Conservation (phyloP, 2,888 invertebrate species). For the Euproctis similis region DNA sequence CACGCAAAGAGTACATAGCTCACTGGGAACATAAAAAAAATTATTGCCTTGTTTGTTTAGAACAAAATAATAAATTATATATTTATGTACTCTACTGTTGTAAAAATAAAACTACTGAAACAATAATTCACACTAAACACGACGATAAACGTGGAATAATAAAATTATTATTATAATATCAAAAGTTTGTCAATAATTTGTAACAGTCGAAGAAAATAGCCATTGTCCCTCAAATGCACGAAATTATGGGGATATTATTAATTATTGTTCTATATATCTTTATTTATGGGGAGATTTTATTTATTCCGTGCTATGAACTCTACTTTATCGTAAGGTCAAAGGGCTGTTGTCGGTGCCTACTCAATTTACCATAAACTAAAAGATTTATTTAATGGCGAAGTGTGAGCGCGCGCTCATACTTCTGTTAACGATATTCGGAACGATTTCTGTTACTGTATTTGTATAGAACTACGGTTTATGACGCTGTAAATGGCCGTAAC, state of each 20-base stretch:
- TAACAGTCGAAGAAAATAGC: slow-evolving; percentile 37
- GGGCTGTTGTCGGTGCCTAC: slow-evolving; percentile 11
- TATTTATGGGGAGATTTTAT: slow-evolving; percentile 22
- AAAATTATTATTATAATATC: slow-evolving; percentile 41
- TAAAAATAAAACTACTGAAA: slow-evolving; percentile 25
- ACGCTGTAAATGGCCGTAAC: too few relatives aligned
- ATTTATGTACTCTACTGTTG: too few relatives aligned
- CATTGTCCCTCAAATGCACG: slow-evolving; percentile 31
- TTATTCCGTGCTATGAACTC: slow-evolving; percentile 15
- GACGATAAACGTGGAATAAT: slow-evolving; percentile 37
- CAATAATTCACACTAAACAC: slow-evolving; percentile 43
- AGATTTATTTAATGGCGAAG: slow-evolving; percentile 23
- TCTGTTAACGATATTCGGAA: slow-evolving; percentile 19
- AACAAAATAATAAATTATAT: slow-evolving; percentile 21
- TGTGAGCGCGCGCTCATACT: slow-evolving; percentile 10
- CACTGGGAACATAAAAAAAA: slow-evolving; percentile 6
- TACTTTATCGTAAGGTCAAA: slow-evolving; percentile 22
- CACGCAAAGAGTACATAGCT: slow-evolving; percentile 5
- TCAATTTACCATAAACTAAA: slow-evolving; percentile 24
- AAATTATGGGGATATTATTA: slow-evolving; percentile 37
- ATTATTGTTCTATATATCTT: slow-evolving; percentile 19
- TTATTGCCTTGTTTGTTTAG: slow-evolving; percentile 14
- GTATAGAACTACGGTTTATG: background rate
- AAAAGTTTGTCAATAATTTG: slow-evolving; percentile 39
- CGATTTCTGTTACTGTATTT: slow-evolving; percentile 8